These are phyloP conservation scores for Microplitis deprimator DNA, from an alignment of 2,888 invertebrate species.

Conservation along the genomic window DNA sequence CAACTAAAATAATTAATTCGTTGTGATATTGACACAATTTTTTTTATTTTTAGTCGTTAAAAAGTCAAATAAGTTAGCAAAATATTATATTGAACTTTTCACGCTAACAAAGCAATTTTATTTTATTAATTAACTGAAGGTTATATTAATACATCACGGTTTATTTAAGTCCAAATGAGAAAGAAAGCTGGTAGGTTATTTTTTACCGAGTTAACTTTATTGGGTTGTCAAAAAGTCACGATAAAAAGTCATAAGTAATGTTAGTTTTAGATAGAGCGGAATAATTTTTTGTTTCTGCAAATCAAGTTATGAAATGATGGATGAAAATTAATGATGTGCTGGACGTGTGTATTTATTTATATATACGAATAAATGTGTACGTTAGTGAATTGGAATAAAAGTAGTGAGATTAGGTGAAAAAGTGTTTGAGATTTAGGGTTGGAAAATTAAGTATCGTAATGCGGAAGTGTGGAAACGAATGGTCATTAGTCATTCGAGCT, in stretches of 20 bases:
- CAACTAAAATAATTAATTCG: neutral
- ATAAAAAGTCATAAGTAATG: neutral
- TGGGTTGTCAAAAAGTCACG: neutral
- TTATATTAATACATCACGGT: neutral
- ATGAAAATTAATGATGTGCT: neutral
- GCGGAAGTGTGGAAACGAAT: slow-evolving; percentile 41
- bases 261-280: neutral
- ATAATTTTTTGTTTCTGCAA: neutral
- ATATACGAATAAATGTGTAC: no score
- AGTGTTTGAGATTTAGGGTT: neutral
- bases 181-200: neutral
- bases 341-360: neutral
- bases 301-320: neutral
- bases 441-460: slow-evolving; percentile 28
- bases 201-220: neutral
- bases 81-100: neutral
- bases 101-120: neutral
- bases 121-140: neutral
- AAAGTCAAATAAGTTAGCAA: neutral
- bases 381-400: no score
- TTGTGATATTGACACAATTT: neutral
- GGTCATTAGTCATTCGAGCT: slow-evolving; percentile 36
- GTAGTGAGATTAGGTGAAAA: neutral
- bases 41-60: neutral
- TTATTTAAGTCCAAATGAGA: neutral